These are phyloP conservation scores for Copidosoma aretas DNA, from an alignment of 2,888 invertebrate genomes.

Conservation along the genomic window DNA sequence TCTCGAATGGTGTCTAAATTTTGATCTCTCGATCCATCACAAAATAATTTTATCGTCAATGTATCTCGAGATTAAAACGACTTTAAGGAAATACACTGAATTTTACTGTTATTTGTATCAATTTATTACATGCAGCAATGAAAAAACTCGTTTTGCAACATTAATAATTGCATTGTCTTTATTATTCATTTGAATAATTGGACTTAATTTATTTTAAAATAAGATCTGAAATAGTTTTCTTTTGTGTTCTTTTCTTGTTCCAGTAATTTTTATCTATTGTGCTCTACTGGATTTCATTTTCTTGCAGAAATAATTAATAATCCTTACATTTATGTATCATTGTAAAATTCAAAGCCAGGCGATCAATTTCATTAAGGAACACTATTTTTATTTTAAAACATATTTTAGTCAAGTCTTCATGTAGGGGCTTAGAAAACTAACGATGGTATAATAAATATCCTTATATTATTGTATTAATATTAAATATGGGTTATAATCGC, in stretches of 20 bases:
- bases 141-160: conserved; percentile 34
- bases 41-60: no score
- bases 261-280: conserved; percentile 47
- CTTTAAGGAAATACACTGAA: not conserved
- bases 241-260: conserved; percentile 42
- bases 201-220: no score
- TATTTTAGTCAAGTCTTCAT: conserved; percentile 59
- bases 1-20: no score
- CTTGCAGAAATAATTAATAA: no score
- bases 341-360: no score
- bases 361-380: no score
- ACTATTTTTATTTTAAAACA: conserved; percentile 45
- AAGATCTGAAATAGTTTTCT: no score
- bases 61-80: no score
- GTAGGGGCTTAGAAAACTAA: conserved; percentile 57
- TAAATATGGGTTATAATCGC: conserved; percentile 54
- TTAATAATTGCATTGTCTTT: conserved; percentile 39
- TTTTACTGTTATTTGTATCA: conserved; percentile 11
- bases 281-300: conserved; percentile 50
- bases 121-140: conserved; percentile 22
- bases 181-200: conserved; percentile 29
- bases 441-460: conserved; percentile 55
- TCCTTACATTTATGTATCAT: no score
- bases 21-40: no score
- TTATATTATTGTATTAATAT: conserved; percentile 49